Evolutionary conservation across 2,797 vertebrate species (phyloP).

Genomic region (Neomorphus geoffroyi): DNA sequence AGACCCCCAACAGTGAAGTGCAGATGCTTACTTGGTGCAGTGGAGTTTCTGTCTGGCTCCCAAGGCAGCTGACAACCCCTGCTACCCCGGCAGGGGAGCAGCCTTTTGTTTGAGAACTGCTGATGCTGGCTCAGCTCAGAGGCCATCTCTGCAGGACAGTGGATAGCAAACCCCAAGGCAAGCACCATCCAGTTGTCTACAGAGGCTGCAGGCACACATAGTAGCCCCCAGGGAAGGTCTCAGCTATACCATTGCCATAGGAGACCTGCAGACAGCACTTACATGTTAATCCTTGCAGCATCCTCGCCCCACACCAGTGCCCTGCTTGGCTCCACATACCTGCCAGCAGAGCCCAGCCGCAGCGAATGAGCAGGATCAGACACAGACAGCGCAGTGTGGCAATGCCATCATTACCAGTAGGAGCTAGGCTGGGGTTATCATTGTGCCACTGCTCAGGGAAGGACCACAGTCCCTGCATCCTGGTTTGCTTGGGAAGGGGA

Average conservation of each 20-base stretch:
- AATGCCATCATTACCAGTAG: neutral
- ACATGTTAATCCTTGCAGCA: neutral
- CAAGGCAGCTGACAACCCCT: neutral
- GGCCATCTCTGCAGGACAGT: neutral
- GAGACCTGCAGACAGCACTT: neutral
- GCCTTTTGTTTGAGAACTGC: neutral
- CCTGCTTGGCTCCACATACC: neutral
- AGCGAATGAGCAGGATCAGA: neutral
- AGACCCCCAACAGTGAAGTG: neutral
- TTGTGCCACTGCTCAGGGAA: accelerated
- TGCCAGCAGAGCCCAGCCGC: neutral
- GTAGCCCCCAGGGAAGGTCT: neutral
- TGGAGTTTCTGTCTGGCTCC: neutral
- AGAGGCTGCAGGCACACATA: neutral
- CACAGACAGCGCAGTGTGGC: neutral
- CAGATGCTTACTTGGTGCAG: neutral
- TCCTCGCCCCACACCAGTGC: accelerated
- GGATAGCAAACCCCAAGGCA: neutral
- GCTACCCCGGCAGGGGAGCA: accelerated
- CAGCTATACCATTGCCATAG: neutral
- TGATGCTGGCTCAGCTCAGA: neutral
- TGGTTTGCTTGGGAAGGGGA: neutral
- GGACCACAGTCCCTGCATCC: neutral
- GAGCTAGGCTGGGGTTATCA: neutral
- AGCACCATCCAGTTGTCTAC: neutral